Conservation (phyloP, 1,140 invertebrate genomes). For the Phthorimaea operculella region DNA sequence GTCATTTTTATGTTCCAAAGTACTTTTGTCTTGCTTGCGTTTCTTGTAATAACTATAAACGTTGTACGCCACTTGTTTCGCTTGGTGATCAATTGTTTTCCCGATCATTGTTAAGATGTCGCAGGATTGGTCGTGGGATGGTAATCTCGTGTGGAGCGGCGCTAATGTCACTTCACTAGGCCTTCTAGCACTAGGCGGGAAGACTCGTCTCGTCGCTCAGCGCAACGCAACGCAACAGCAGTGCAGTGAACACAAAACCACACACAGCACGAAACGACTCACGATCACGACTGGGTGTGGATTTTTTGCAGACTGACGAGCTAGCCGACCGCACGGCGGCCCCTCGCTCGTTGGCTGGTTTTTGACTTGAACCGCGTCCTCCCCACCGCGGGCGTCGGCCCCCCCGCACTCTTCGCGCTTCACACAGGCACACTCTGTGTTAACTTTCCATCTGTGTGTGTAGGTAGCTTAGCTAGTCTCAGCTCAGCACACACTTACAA, state of each 20-base stretch:
- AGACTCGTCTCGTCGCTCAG: background rate
- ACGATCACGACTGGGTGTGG: background rate
- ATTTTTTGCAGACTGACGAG: background rate
- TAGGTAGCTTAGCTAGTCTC: background rate
- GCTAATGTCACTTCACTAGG: background rate
- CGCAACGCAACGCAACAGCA: too few species aligned
- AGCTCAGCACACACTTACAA: too few species aligned
- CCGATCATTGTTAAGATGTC: background rate
- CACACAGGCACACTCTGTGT: background rate
- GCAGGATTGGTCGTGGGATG: background rate
- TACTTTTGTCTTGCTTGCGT: background rate
- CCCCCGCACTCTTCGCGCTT: background rate
- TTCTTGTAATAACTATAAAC: background rate
- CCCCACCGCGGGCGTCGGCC: background rate
- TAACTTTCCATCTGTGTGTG: background rate
- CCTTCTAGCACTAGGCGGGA: too few species aligned
- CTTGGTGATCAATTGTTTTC: background rate
- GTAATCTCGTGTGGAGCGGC: background rate
- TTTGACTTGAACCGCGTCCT: too few species aligned
- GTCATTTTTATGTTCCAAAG: background rate
- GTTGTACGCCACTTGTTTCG: background rate
- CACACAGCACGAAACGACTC: too few species aligned
- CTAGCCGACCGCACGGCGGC: background rate
- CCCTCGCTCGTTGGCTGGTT: background rate
- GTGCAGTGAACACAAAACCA: too few species aligned